phyloP scores from a whole-genome alignment of 2,797 vertebrate species.

The Pyrocephalus nanus region DNA sequence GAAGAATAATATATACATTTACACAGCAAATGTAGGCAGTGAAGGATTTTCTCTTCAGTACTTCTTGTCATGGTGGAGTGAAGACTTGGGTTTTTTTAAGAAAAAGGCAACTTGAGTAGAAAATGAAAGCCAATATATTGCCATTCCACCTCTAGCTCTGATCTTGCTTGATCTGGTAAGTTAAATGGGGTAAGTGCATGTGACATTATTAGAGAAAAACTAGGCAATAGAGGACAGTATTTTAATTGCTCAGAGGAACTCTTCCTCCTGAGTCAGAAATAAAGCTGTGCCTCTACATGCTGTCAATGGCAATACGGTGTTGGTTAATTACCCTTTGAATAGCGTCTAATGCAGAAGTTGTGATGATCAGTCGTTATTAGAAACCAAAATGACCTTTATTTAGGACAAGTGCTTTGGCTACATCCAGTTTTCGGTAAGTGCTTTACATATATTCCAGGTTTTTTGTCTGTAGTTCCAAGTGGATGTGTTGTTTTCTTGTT shows the following conservation, averaged over 20 bases:
- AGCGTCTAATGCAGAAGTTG: background rate
- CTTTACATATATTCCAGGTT: background rate
- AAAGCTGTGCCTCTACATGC: background rate
- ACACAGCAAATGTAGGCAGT: slow-evolving; percentile 26
- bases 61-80: background rate
- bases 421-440: background rate
- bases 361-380: background rate
- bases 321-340: slow-evolving; percentile 16
- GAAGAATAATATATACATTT: slow-evolving; percentile 32
- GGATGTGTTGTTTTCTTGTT: background rate
- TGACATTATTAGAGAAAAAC: slow-evolving; percentile 35
- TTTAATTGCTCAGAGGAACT: slow-evolving; percentile 49
- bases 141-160: background rate
- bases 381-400: slow-evolving; percentile 9
- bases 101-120: slow-evolving; percentile 20
- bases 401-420: background rate
- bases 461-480: background rate
- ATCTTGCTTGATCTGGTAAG: background rate
- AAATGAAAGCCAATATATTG: slow-evolving; percentile 3
- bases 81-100: background rate
- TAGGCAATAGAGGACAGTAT: slow-evolving; percentile 23
- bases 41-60: background rate
- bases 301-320: slow-evolving; percentile 24
- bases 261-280: slow-evolving; percentile 26
- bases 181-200: background rate